These are phyloP conservation scores for Coccyzus lansbergi DNA, from an alignment of 2,797 vertebrate genomes.

Conservation along the genomic window DNA sequence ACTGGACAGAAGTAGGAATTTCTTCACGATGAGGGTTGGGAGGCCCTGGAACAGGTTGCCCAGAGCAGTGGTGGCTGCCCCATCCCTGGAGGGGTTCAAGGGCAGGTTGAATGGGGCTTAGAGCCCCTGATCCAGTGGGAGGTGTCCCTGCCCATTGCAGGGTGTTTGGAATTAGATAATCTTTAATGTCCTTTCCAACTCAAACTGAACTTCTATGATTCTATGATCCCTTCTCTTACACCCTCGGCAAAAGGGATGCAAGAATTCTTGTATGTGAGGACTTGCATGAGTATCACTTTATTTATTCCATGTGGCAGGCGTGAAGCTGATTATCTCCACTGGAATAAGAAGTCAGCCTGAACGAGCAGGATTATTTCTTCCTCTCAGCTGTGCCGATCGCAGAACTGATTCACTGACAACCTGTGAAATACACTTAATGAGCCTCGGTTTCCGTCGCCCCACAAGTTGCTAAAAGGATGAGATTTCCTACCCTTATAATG, in stretches of 20 bases:
- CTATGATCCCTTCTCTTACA: neutral
- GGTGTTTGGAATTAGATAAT: too few species aligned
- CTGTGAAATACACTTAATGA: neutral
- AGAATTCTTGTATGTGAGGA: neutral
- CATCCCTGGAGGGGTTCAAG: too few species aligned
- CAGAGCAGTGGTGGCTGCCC: too few species aligned
- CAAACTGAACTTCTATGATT: too few species aligned
- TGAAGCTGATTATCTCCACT: neutral
- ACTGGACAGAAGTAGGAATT: too few species aligned
- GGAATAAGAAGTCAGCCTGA: neutral
- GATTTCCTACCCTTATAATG: neutral
- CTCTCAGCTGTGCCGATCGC: neutral
- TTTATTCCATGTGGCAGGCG: neutral
- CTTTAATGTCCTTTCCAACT: too few species aligned
- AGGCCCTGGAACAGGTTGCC: too few species aligned
- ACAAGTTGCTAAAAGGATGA: neutral
- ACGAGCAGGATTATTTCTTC: neutral
- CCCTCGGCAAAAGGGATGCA: neutral
- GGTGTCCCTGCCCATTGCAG: too few species aligned
- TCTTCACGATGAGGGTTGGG: too few species aligned
- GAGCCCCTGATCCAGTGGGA: too few species aligned
- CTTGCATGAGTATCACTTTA: neutral
- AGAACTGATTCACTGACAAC: neutral
- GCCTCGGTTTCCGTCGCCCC: neutral
- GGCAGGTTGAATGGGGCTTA: too few species aligned